phyloP scores from a whole-genome alignment of 1,140 invertebrate genomes.

The Eupristina koningsbergeri region DNA sequence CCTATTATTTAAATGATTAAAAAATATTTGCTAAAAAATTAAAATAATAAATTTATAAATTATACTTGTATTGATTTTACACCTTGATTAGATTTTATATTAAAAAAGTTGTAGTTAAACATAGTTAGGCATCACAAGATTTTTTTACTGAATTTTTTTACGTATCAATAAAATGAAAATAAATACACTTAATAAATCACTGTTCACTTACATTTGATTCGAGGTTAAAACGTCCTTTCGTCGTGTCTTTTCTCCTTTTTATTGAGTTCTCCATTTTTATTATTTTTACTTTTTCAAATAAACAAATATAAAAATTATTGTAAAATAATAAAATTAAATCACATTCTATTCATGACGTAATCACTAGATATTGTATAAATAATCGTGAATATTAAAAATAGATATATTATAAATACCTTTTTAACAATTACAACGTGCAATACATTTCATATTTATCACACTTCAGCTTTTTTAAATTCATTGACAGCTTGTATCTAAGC shows the following conservation, averaged over 20 bases:
- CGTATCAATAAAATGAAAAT: neutral
- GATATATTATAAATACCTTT: neutral
- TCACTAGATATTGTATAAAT: no score
- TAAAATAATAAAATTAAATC: neutral
- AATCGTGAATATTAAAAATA: neutral
- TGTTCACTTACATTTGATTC: slow-evolving; percentile 43
- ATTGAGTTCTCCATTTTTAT: slow-evolving; percentile 42
- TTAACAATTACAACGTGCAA: neutral
- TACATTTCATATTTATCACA: neutral
- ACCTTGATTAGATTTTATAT: no score
- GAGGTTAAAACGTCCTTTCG: neutral
- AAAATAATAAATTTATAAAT: neutral
- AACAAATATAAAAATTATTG: neutral
- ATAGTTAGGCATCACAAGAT: no score
- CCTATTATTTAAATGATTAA: no score
- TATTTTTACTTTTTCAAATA: neutral
- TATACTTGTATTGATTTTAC: neutral
- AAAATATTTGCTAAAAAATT: no score
- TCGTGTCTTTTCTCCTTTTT: slow-evolving; percentile 30
- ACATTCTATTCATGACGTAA: no score
- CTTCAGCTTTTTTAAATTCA: slow-evolving; percentile 9
- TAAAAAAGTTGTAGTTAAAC: no score
- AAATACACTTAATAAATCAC: neutral
- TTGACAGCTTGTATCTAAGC: neutral
- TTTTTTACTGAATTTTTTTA: no score